Conservation (phyloP, 2,113 vertebrate genomes). For the Columba livia region DNA sequence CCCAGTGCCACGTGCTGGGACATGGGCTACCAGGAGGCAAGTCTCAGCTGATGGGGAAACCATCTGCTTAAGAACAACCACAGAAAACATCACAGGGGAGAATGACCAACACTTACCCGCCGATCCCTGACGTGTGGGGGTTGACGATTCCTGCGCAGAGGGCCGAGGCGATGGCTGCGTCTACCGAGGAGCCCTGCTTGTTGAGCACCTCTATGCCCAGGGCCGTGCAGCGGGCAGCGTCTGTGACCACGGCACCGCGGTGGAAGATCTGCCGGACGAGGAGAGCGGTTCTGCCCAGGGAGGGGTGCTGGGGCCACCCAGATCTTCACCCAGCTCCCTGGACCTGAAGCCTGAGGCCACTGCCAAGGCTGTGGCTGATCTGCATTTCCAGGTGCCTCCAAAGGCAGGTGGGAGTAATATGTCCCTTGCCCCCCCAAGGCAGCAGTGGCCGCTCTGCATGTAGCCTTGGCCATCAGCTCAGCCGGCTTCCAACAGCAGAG, state of each 20-base stretch:
- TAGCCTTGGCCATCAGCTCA: background rate
- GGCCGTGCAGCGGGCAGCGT: constrained; percentile 87
- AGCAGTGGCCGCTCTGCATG: background rate
- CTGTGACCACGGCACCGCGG: constrained; percentile 91
- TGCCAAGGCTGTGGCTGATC: accelerated
- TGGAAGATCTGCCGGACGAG: constrained; percentile 82
- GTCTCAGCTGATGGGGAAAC: background rate
- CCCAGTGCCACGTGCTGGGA: accelerated
- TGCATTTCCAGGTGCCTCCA: background rate
- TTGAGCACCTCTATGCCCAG: constrained; percentile 87
- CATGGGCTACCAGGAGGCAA: background rate
- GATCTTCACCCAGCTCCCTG: accelerated
- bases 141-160: constrained; percentile 91
- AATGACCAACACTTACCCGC: constrained; percentile 80
- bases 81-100: accelerated
- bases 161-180: constrained; percentile 88
- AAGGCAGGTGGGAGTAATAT: accelerated
- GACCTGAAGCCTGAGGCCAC: background rate
- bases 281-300: background rate
- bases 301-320: background rate
- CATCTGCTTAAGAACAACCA: background rate
- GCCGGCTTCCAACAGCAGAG: background rate
- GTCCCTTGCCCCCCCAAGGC: background rate
- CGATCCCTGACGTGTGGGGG: constrained; percentile 92
- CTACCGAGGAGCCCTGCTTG: constrained; percentile 91